Percentiles rank a stretch among this genome's conserved stretches.
Evolutionary conservation across 2,797 vertebrate genomes (phyloP).

Genomic region (Novumbra hubbsi): DNA sequence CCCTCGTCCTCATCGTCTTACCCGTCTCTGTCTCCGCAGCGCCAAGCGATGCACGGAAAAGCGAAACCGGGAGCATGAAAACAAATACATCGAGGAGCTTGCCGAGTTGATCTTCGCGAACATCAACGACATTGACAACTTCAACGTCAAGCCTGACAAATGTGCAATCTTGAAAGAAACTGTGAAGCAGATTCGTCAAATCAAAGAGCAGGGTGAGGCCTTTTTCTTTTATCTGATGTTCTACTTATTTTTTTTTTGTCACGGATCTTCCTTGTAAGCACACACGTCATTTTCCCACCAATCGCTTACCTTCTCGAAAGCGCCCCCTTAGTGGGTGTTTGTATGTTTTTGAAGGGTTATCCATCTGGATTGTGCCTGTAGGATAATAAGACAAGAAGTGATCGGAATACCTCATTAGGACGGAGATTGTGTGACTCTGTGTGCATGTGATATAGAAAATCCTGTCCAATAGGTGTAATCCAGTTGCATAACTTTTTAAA

Average conservation of each 20-base stretch:
- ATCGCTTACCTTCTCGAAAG: neutral
- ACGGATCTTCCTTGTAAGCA: neutral
- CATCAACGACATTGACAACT: conserved; percentile 98
- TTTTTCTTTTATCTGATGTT: neutral
- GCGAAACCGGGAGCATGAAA: conserved; percentile 96
- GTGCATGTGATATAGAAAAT: too few relatives aligned
- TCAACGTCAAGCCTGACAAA: conserved; percentile 98
- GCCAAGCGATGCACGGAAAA: conserved; percentile 92
- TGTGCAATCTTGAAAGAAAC: conserved; percentile 99
- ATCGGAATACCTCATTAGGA: too few relatives aligned
- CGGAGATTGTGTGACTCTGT: too few relatives aligned
- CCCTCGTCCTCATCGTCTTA: neutral
- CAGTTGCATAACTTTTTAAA: neutral
- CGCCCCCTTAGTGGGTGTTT: neutral
- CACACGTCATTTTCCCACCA: neutral
- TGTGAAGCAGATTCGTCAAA: conserved; percentile 98
- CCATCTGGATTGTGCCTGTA: too few relatives aligned
- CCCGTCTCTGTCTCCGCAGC: conserved; percentile 59
- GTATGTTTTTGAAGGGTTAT: too few relatives aligned
- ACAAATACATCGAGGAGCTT: conserved; percentile 97
- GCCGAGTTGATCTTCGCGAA: conserved; percentile 97
- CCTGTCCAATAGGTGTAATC: too few relatives aligned
- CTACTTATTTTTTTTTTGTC: neutral
- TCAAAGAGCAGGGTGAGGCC: conserved; percentile 94
- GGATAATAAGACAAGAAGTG: too few relatives aligned